Conservation (phyloP, 2,888 invertebrate species). For the Azorinus chamasolen region DNA sequence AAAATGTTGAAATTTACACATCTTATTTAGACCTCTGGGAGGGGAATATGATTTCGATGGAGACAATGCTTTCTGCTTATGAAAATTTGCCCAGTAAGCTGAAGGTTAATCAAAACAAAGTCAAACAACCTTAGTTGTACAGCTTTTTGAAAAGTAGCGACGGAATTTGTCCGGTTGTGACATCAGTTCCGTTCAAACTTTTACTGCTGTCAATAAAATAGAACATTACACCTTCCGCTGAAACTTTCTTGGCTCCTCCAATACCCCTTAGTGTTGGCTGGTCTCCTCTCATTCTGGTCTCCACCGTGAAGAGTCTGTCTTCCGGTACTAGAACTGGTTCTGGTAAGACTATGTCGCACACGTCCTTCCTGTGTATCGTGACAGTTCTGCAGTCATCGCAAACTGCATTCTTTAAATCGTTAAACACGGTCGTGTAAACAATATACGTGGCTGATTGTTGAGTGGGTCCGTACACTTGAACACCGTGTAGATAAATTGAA, state of each 20-base stretch:
- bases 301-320: conserved; percentile 31
- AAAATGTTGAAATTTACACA: too few species aligned
- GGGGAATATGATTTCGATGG: too few species aligned
- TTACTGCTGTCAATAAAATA: conserved; percentile 53
- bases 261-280: conserved; percentile 40
- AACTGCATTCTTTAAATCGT: conserved; percentile 27
- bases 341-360: conserved; percentile 43
- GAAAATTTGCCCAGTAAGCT: too few species aligned
- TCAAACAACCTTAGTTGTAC: too few species aligned
- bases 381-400: conserved; percentile 13
- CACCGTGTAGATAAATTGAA: conserved; percentile 37
- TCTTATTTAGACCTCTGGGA: too few species aligned
- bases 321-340: conserved; percentile 29
- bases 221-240: conserved; percentile 38
- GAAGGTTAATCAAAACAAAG: too few species aligned
- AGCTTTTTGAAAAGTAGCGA: conserved; percentile 43
- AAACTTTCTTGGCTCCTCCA: conserved; percentile 25
- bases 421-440: conserved; percentile 29
- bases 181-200: conserved; percentile 60
- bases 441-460: conserved; percentile 12
- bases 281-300: conserved; percentile 27
- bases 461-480: conserved; percentile 53
- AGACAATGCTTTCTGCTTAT: too few species aligned
- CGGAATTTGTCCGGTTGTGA: conserved; percentile 58
- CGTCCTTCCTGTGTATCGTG: conserved; percentile 16